Percentiles rank a stretch among this genome's conserved stretches.
Conservation (phyloP, 2,797 vertebrate species). For the Morus bassanus region DNA sequence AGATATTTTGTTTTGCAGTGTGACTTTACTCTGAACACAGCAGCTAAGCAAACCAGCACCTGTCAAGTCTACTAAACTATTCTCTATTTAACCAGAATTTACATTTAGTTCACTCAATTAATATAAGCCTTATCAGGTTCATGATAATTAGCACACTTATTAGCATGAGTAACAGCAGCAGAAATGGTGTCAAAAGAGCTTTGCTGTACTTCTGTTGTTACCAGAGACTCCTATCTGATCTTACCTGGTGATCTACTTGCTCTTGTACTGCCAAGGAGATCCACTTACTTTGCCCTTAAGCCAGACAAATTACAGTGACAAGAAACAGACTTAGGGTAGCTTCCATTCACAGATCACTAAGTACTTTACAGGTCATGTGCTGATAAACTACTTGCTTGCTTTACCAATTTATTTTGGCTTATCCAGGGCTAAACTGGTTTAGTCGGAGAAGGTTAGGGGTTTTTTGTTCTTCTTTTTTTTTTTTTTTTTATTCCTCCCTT, state of each 20-base stretch:
- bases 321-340: slow-evolving; percentile 24
- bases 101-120: slow-evolving; percentile 65
- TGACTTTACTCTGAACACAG: neutral
- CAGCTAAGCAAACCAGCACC: neutral
- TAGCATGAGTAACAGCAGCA: slow-evolving; percentile 47
- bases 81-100: slow-evolving; percentile 63
- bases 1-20: neutral
- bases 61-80: slow-evolving; percentile 21
- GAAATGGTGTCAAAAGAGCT: slow-evolving; percentile 35
- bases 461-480: neutral
- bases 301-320: slow-evolving; percentile 54
- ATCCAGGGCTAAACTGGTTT: slow-evolving; percentile 35
- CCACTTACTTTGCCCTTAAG: slow-evolving; percentile 44
- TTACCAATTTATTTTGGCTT: slow-evolving; percentile 29
- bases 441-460: neutral
- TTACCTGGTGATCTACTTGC: slow-evolving; percentile 32
- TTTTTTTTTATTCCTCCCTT: neutral
- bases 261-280: slow-evolving; percentile 5
- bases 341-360: slow-evolving; percentile 61
- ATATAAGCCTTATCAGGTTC: slow-evolving; percentile 53
- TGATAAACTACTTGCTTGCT: slow-evolving; percentile 44
- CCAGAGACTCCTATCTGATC: slow-evolving; percentile 26
- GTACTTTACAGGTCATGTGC: slow-evolving; percentile 21
- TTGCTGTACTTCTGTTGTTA: slow-evolving; percentile 6
- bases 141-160: slow-evolving; percentile 61